Percentiles rank a stretch among this genome's conserved stretches.
phyloP scores from a whole-genome alignment of 2,797 vertebrate genomes.

The Eulemur coronatus region DNA sequence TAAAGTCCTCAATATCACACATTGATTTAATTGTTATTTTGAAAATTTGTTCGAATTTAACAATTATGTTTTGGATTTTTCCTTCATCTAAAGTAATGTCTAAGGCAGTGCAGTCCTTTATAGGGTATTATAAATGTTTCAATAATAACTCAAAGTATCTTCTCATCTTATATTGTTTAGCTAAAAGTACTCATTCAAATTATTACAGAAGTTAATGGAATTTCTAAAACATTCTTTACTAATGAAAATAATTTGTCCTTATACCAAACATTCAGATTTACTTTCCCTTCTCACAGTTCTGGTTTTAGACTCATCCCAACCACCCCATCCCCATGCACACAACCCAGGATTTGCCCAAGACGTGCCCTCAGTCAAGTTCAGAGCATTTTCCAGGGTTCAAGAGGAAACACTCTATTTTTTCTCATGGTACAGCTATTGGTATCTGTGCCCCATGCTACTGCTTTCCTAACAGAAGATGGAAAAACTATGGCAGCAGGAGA shows the following conservation, averaged over 20 bases:
- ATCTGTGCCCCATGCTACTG: accelerated
- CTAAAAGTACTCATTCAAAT: conserved; percentile 26
- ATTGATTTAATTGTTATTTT: neutral
- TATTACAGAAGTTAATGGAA: conserved; percentile 24
- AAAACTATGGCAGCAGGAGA: neutral
- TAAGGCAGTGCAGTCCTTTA: neutral
- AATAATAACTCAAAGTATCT: neutral
- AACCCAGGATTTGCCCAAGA: neutral
- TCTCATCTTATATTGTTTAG: neutral
- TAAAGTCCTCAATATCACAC: neutral
- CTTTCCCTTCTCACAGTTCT: neutral
- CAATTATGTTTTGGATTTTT: conserved; percentile 29
- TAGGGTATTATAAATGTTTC: neutral
- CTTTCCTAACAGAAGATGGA: neutral
- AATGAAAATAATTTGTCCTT: neutral
- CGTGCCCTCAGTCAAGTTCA: neutral
- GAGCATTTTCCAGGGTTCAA: neutral
- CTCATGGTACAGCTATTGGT: neutral
- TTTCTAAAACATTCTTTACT: conserved; percentile 26
- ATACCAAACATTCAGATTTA: neutral
- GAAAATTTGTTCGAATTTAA: neutral
- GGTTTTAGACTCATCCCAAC: neutral
- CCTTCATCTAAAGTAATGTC: neutral
- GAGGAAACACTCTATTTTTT: neutral
- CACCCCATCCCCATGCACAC: accelerated